A percentile compares a stretch with the other conserved stretches of the same genome.
These are phyloP conservation scores for Microvelia longipes DNA, from an alignment of 1,140 invertebrate genomes.

Conservation along the genomic window DNA sequence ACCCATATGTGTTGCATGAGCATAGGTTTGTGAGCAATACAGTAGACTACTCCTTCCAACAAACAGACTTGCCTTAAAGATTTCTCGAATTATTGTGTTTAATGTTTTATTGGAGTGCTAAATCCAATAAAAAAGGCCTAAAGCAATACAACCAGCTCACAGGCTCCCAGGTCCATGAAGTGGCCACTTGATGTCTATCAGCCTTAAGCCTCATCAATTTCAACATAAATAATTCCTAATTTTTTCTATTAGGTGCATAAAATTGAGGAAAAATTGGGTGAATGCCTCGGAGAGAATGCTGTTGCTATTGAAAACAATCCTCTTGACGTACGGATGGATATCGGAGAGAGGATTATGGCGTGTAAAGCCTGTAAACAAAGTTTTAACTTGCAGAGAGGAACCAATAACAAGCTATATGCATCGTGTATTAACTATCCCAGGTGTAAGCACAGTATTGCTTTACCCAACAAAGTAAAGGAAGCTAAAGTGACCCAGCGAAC, in stretches of 20 bases:
- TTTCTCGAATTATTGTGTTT: no score
- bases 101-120: no score
- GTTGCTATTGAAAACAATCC: slow-evolving; percentile 22
- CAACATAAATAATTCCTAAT: no score
- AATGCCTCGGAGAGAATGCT: slow-evolving; percentile 38
- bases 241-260: slow-evolving; percentile 46
- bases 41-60: no score
- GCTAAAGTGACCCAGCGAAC: slow-evolving; percentile 44
- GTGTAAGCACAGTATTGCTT: slow-evolving; percentile 68
- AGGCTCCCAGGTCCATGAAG: no score
- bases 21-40: no score
- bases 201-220: no score
- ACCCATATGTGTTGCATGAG: no score
- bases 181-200: no score
- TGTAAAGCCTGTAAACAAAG: slow-evolving; percentile 61
- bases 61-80: no score
- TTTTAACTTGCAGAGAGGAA: slow-evolving; percentile 51
- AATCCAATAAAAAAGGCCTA: no score
- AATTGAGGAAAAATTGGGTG: slow-evolving; percentile 43
- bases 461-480: slow-evolving; percentile 47
- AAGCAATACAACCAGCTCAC: no score
- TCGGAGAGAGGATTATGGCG: slow-evolving; percentile 37
- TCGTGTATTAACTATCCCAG: slow-evolving; percentile 59
- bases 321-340: slow-evolving; percentile 4
- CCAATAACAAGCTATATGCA: slow-evolving; percentile 54